phyloP scores from a whole-genome alignment of 1,140 invertebrate genomes.

The Pomacea maculata region DNA sequence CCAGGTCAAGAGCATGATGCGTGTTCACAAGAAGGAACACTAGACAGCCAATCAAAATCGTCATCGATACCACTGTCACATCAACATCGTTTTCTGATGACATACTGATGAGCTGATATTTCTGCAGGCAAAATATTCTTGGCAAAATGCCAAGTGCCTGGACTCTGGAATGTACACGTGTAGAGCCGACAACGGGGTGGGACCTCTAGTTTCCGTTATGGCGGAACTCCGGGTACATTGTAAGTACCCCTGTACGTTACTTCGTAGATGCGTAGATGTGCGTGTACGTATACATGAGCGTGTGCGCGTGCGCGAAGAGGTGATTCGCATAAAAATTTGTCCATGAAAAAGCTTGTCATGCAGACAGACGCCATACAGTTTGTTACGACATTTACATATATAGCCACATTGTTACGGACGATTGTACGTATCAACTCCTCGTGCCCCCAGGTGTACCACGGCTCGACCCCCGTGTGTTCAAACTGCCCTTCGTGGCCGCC shows the following conservation, averaged over 20 bases:
- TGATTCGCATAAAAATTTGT: no score
- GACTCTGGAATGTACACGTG: slow-evolving; percentile 23
- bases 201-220: neutral
- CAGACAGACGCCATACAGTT: no score
- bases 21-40: no score
- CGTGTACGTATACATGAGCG: no score
- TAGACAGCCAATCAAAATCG: no score
- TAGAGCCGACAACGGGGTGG: slow-evolving; percentile 22
- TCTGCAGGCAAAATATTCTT: slow-evolving; percentile 4
- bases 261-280: no score
- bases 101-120: neutral
- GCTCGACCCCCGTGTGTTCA: slow-evolving; percentile 21
- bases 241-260: neutral
- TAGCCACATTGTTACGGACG: neutral
- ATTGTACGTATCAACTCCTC: neutral
- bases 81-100: neutral
- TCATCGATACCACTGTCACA: neutral
- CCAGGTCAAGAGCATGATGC: no score
- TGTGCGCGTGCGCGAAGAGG: no score
- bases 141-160: slow-evolving; percentile 20
- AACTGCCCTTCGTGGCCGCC: slow-evolving; percentile 19
- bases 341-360: no score
- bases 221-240: slow-evolving; percentile 18
- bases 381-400: no score
- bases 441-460: slow-evolving; percentile 10